Evolutionary conservation across 1,140 invertebrate genomes (phyloP).

Genomic region (Dendrolimus punctatus): DNA sequence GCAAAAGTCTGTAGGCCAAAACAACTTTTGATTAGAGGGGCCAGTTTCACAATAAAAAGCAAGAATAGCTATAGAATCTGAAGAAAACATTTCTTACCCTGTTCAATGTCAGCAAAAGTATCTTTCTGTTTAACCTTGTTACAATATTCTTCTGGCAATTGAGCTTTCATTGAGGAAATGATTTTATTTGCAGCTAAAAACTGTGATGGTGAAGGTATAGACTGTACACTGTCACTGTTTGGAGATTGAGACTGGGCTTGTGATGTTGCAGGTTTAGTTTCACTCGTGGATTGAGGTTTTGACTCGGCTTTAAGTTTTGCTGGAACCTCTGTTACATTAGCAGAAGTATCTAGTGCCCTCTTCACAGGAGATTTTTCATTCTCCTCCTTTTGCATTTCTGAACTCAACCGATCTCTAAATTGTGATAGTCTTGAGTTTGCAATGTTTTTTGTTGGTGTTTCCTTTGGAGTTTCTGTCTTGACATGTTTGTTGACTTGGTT

Average conservation of each 20-base stretch:
- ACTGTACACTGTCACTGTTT: slow-evolving; percentile 44
- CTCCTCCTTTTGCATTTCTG: slow-evolving; percentile 30
- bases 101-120: slow-evolving; percentile 60
- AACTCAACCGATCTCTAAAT: slow-evolving; percentile 25
- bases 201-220: slow-evolving; percentile 51
- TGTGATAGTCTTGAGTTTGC: slow-evolving; percentile 44
- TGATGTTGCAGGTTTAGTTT: slow-evolving; percentile 28
- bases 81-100: slow-evolving; percentile 11
- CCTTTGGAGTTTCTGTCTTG: slow-evolving; percentile 2
- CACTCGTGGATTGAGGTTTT: slow-evolving; percentile 38
- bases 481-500: slow-evolving; percentile 6
- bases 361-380: slow-evolving; percentile 19
- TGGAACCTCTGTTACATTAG: slow-evolving; percentile 18
- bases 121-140: slow-evolving; percentile 49
- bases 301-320: slow-evolving; percentile 19
- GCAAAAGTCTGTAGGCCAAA: too few species aligned
- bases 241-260: slow-evolving; percentile 27
- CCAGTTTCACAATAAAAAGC: too few species aligned
- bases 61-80: too few species aligned
- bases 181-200: slow-evolving; percentile 64
- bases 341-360: slow-evolving; percentile 23
- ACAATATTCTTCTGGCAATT: slow-evolving; percentile 51
- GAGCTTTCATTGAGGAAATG: slow-evolving; percentile 62
- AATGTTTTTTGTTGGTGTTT: slow-evolving; percentile 28
- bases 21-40: too few species aligned